phyloP scores from a whole-genome alignment of 2,888 invertebrate genomes.

The Drosophila merina region DNA sequence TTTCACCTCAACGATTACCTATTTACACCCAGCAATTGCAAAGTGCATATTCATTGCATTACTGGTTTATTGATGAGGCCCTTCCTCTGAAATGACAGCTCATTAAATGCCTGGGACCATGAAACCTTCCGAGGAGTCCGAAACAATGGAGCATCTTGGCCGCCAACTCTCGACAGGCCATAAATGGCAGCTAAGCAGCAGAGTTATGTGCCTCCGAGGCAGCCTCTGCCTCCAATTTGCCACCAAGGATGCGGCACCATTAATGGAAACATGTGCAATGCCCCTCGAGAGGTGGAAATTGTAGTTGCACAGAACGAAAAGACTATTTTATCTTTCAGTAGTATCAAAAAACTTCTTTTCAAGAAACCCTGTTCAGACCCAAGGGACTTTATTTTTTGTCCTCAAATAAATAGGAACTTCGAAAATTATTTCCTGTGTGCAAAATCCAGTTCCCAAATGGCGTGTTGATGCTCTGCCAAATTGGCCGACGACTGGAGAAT shows the following conservation, averaged over 20 bases:
- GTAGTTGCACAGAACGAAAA: conserved; percentile 16
- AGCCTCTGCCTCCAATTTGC: conserved; percentile 70
- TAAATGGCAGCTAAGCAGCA: conserved; percentile 66
- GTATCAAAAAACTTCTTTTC: too few species aligned
- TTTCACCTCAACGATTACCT: conserved; percentile 16
- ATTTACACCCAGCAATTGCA: conserved; percentile 14
- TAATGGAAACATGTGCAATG: conserved; percentile 75
- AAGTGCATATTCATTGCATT: conserved; percentile 13
- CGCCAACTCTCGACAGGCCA: conserved; percentile 41
- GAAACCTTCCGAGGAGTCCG: conserved; percentile 25
- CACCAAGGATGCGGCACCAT: conserved; percentile 75
- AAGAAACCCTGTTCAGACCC: not conserved
- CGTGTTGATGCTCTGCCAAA: conserved; percentile 81
- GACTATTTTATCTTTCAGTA: not conserved
- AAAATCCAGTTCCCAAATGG: conserved; percentile 65
- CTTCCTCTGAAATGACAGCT: conserved; percentile 35
- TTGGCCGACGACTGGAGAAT: conserved; percentile 57
- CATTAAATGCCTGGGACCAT: conserved; percentile 37
- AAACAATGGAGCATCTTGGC: conserved; percentile 49
- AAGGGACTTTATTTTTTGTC: not conserved
- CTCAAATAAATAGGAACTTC: not conserved
- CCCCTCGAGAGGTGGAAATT: conserved; percentile 51
- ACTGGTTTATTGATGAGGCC: conserved; percentile 4
- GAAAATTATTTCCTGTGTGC: conserved; percentile 1
- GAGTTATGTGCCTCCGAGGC: conserved; percentile 51